A percentile compares a stretch with the other conserved stretches of the same genome.
phyloP scores from a whole-genome alignment of 2,113 vertebrate genomes.

The Hemichromis elongatus region DNA sequence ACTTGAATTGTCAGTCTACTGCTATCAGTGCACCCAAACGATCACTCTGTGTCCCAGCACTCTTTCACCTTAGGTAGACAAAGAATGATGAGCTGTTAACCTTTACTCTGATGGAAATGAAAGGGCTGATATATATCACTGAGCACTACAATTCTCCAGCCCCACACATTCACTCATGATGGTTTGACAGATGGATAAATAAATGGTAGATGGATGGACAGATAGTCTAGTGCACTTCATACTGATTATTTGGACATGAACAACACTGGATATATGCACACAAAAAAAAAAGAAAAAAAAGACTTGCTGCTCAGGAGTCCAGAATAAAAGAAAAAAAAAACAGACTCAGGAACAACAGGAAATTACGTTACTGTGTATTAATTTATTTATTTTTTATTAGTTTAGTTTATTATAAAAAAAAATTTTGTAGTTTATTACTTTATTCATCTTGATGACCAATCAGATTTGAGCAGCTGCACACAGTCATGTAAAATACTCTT shows the following conservation, averaged over 20 bases:
- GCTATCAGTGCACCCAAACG: not conserved
- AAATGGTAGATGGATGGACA: not conserved
- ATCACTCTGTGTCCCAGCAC: not conserved
- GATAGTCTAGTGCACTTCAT: not conserved
- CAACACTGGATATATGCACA: not conserved
- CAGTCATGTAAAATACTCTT: not conserved
- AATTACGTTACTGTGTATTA: accelerated
- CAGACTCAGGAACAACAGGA: not conserved
- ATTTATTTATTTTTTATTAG: not conserved
- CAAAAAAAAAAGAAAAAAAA: not conserved
- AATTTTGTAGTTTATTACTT: not conserved
- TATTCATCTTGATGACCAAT: not conserved
- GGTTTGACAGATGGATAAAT: slow-evolving; percentile 37
- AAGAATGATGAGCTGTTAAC: slow-evolving; percentile 66
- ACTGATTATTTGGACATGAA: not conserved
- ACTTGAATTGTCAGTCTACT: slow-evolving; percentile 15
- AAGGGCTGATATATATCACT: slow-evolving; percentile 54
- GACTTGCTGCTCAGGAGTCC: not conserved
- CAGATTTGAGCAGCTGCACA: not conserved
- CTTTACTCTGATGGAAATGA: slow-evolving; percentile 64
- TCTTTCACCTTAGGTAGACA: slow-evolving; percentile 22
- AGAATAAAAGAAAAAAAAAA: not conserved
- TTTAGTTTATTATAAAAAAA: no score
- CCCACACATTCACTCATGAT: slow-evolving; percentile 8
- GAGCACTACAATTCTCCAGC: slow-evolving; percentile 18